Base-by-base conservation (phyloP, 2,113 vertebrate species). In the Otocyon megalotis region DNA sequence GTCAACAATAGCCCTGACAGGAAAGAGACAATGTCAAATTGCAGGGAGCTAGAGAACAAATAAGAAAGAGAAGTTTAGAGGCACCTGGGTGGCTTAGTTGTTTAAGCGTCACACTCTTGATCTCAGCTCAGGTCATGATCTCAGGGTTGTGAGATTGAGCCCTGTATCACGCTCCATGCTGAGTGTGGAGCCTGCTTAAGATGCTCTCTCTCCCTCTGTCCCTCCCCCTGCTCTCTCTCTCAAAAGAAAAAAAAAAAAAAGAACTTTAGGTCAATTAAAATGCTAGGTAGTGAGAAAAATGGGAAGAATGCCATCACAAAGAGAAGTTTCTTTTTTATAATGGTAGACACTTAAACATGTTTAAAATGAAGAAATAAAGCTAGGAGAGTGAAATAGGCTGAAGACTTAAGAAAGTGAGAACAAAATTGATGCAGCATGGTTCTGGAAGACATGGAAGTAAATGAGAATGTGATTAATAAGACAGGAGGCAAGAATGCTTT, bases 401-500 rank as follows among this genome's bases (percentile, higher is more conserved):
- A 87, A 93, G 65, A 76, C 17, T 43, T 0, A 76, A 35, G 32
- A 76, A 92, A 96, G 26, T 56, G 85, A 96, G 50, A 90, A 87
- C 58, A 54, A 82, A 63, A 35, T n/a, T 82, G n/a, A 82, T 0
- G 69, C 8, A 92, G 43, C 19, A 76, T 10, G 30, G 35, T 32
- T 56, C 60, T 87, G 28, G n/a, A 93, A 93, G 26, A 90, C 37
- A 86, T 3, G 20, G 50, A 83, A 91, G 67, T 77, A 96, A 32
- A 56, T 10, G 60, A 91, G 28, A 77, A 83, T 15, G 15, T 32
- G 43, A 79, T 28, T 63, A 63, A 4, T 14, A 37, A 77, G 56
- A 79, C 9, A 76, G 32, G 24, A 92, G 1, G 22, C 43, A 53
- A 56, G 43, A 53, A 2, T 67, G 74, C 17, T 35, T 63, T 67